Evolutionary conservation across 1,140 invertebrate species (phyloP).

Genomic region (Drosophila ogumai): DNA sequence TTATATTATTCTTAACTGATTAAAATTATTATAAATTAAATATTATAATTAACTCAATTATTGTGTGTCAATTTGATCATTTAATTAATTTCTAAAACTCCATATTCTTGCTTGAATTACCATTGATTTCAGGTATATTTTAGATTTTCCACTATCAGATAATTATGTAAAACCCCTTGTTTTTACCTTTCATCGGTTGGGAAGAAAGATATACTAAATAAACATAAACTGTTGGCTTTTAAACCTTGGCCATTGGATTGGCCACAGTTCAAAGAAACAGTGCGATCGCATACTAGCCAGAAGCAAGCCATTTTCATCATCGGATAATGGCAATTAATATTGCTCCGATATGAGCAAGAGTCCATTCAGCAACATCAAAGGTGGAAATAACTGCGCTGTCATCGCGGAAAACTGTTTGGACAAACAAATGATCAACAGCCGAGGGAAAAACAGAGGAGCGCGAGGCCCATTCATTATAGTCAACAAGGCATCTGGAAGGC

Average conservation of each 20-base stretch:
- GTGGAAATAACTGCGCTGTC: conserved; percentile 38
- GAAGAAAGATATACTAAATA: conserved; percentile 4
- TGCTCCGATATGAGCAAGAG: conserved; percentile 45
- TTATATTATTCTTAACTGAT: not conserved
- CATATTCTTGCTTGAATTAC: not conserved
- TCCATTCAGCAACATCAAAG: conserved; percentile 41
- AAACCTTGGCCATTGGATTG: not conserved
- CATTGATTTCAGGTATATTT: not conserved
- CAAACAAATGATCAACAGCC: conserved; percentile 40
- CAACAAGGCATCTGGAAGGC: conserved; percentile 43
- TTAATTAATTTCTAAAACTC: too few species aligned
- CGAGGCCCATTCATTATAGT: conserved; percentile 50
- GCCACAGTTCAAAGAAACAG: conserved; percentile 30
- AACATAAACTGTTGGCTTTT: conserved; percentile 15
- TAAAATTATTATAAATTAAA: not conserved
- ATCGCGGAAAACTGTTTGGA: conserved; percentile 53
- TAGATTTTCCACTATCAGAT: not conserved
- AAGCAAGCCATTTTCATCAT: conserved; percentile 35
- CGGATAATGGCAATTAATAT: conserved; percentile 50
- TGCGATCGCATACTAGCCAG: conserved; percentile 11
- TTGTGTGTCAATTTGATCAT: too few species aligned
- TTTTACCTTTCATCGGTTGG: conserved; percentile 8
- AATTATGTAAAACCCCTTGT: not conserved
- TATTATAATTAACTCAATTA: not conserved
- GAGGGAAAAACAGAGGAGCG: conserved; percentile 9